Evolutionary conservation across 2,113 vertebrate genomes (phyloP).

Genomic region (Pardalotus punctatus): DNA sequence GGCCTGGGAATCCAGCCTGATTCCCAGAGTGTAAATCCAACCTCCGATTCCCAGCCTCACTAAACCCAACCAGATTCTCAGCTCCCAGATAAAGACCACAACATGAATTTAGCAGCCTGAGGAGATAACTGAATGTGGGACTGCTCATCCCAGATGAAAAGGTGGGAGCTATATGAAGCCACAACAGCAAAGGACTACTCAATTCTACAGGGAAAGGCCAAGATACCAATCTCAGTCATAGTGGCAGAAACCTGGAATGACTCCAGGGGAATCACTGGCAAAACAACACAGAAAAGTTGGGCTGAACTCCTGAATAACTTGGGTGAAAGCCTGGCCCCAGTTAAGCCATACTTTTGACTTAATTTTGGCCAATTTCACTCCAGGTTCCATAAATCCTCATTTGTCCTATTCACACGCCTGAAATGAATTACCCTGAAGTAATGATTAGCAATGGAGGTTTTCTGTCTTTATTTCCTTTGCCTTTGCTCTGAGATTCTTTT

Average conservation of each 20-base stretch:
- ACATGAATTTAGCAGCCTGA: accelerated
- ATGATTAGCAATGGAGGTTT: not conserved
- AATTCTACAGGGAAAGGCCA: not conserved
- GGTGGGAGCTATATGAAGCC: not conserved
- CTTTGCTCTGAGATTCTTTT: not conserved
- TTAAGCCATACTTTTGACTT: not conserved
- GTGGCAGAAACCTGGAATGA: not conserved
- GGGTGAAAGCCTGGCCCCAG: not conserved
- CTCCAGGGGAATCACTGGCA: not conserved
- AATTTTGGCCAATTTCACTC: not conserved
- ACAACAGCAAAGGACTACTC: not conserved
- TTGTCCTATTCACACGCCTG: not conserved
- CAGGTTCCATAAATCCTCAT: not conserved
- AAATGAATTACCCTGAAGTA: not conserved
- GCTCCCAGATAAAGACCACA: not conserved
- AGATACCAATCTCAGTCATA: not conserved
- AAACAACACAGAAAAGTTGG: not conserved
- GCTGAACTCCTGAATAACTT: not conserved
- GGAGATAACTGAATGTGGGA: not conserved
- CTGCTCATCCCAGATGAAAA: not conserved
- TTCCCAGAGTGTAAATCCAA: not conserved
- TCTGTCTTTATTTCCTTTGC: not conserved
- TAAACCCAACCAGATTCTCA: not conserved
- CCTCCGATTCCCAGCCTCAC: not conserved
- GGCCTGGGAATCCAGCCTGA: not conserved